Base-by-base conservation (phyloP, 1,140 invertebrate species). In the Asbolus verrucosus region DNA sequence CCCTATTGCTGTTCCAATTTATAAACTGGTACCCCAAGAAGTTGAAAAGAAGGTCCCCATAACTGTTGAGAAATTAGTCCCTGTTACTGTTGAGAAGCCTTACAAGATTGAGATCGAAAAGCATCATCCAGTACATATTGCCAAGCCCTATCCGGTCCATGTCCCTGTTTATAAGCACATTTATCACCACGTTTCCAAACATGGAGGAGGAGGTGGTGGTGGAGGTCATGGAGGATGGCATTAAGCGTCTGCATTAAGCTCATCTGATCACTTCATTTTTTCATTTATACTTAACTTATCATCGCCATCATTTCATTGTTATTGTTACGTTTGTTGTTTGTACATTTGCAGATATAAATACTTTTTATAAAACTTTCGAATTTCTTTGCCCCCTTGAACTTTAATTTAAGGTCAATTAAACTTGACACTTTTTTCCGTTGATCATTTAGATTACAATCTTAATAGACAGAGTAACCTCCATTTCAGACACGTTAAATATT, bases 91-190 rank as follows among this genome's bases (percentile, higher is more conserved):
- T 0, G 89, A 91, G 76, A 91, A 88, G 77, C 90, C 90, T 0
- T 91, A 90, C 81, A 85, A 89, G 14, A 89, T 92, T 2, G 89
- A 90, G 63, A 87, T 91, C 1, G 89, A 91, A 68, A 91, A 91
- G 81, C 89, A 89, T 76, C 89, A 90, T 69, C 87, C 89, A 75
- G 88, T 91, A 33, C 87, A 89, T 11, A 87, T 91, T 9, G 31
- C 66, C 70, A 91, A 91, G 80, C 90, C 90, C 14, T 91, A 91
- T 80, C 88, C 90, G 27, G 90, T 91, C 67, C 89, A 90, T 70
- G 87, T 90, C n/a, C 90, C 90, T 2, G 88, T 91, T 62, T 91
- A 91, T 83, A 91, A 91, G 79, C 90, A 91, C 81, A 87, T 91
- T 72, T 89, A 90, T 82, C 89, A 66, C 16, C 63, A 66, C 41